Evolutionary conservation across 1,140 invertebrate species (phyloP), one percentile per base, ranked within the genome.

Genomic region (Ceratina australensis): DNA sequence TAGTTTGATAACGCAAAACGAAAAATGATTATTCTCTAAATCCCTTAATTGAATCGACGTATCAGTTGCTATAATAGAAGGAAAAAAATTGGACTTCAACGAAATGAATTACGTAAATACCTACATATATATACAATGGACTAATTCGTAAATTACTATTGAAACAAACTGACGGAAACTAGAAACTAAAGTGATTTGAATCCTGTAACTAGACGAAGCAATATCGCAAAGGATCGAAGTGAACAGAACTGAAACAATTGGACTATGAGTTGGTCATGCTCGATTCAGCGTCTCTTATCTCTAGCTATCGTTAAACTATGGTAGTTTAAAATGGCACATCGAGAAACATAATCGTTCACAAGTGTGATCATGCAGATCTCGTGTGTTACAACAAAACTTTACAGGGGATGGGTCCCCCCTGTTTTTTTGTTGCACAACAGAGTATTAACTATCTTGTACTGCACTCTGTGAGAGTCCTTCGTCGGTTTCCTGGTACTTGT

Each of bases 271-370:
- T 60, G 56, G 26, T 69, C 56, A 60, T 76, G 47, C 56, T 69
- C 20, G 10, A 60, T 59, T n/a, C 24, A 68, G 26, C 56, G 16
- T 42, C 12, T 68, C 65, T 76, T 68, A 76, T 68, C 8, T 65
- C 22, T 74, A 74, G 2, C 42, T 50, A 10, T 42, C 33, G 8
- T 42, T 59, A 28, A 26, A 75, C 42, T 68, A 68, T 56, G 18
- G 10, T 68, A 59, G 10, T 60, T 73, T 33, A 26, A 52, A 77
- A 77, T 77, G 74, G 74, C 74, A 77, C 74, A 71, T 71, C 15
- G 49, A 72, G 56, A 54, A 71, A 71, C 66, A 61, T 69, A 77
- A 63, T 71, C 47, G 16, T 76, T 60, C 26, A 68, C 47, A 49
- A 68, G 47, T 64, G 24, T 67, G 18, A 74, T 71, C 74, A 77